Percentiles rank a stretch among this genome's conserved stretches.
phyloP scores from a whole-genome alignment of 2,888 invertebrate genomes.

The Petrophora chlorosata region DNA sequence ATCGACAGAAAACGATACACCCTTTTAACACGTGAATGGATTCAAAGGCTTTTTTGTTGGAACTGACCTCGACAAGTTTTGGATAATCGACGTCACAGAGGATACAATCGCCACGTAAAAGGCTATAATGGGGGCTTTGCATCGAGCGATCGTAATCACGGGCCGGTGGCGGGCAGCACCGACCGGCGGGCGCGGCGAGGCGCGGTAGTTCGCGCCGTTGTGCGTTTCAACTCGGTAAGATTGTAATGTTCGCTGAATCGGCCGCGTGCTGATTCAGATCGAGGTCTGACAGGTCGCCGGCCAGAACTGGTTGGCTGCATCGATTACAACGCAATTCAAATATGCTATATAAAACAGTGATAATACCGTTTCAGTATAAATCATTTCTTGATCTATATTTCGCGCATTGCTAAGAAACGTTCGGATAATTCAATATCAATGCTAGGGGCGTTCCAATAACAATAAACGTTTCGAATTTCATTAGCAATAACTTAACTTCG shows the following conservation, averaged over 20 bases:
- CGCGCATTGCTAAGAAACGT: constrained; percentile 25
- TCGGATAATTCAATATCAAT: constrained; percentile 49
- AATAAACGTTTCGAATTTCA: constrained; percentile 66
- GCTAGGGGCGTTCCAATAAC: constrained; percentile 58
- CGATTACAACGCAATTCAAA: constrained; percentile 60
- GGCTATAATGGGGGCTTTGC: constrained; percentile 65
- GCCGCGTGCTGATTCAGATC: constrained; percentile 74
- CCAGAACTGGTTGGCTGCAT: constrained; percentile 34
- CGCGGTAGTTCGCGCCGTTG: constrained; percentile 23
- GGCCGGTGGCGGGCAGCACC: constrained; percentile 26
- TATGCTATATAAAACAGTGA: constrained; percentile 37
- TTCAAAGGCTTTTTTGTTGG: constrained; percentile 52
- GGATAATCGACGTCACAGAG: constrained; percentile 65
- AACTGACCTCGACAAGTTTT: constrained; percentile 68
- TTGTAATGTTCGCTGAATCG: constrained; percentile 61
- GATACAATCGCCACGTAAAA: constrained; percentile 69
- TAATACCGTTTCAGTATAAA: constrained; percentile 14
- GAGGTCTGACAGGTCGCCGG: constrained; percentile 66
- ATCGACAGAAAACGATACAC: constrained; percentile 51
- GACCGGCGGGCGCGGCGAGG: constrained; percentile 2
- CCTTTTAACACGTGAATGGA: constrained; percentile 60
- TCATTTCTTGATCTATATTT: constrained; percentile 17
- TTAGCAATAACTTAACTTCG: constrained; percentile 72
- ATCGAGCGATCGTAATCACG: constrained; percentile 60
- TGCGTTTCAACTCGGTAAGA: constrained; percentile 59